Percentiles rank a stretch among this genome's conserved stretches.
These are phyloP conservation scores for Argyrosomus regius DNA, from an alignment of 2,797 vertebrate genomes.

Conservation along the genomic window DNA sequence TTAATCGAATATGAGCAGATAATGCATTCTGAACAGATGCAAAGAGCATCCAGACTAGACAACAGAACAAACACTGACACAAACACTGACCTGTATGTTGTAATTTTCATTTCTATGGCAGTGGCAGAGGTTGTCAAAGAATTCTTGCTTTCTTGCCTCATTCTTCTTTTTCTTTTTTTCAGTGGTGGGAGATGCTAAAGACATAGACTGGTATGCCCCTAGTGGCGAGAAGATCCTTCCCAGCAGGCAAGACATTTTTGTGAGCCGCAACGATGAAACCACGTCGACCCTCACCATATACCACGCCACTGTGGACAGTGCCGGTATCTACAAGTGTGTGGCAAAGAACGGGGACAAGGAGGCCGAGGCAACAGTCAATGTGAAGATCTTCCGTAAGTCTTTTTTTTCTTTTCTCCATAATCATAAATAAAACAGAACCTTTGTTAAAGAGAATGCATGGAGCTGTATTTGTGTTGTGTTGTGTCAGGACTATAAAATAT, in stretches of 20 bases:
- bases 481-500: not conserved
- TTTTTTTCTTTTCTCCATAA: fast-evolving
- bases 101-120: not conserved
- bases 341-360: conserved; percentile 90
- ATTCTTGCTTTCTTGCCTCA: not conserved
- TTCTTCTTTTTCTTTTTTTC: not conserved
- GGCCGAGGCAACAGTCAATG: conserved; percentile 92
- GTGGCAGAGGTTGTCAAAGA: not conserved
- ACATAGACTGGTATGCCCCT: conserved; percentile 96
- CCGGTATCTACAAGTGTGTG: conserved; percentile 97
- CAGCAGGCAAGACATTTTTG: conserved; percentile 90
- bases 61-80: not conserved
- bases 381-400: conserved; percentile 96
- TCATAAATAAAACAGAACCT: not conserved
- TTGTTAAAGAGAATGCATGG: not conserved
- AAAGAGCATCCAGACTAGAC: not conserved
- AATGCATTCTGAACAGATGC: not conserved
- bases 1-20: not conserved
- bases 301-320: conserved; percentile 92
- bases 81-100: not conserved
- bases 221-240: conserved; percentile 91
- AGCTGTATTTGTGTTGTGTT: not conserved
- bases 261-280: conserved; percentile 89
- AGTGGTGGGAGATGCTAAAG: conserved; percentile 94
- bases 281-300: conserved; percentile 95